Evolutionary conservation across 2,888 invertebrate species (phyloP), one percentile per base, ranked within the genome.

Genomic region (Polymixis lichenea): DNA sequence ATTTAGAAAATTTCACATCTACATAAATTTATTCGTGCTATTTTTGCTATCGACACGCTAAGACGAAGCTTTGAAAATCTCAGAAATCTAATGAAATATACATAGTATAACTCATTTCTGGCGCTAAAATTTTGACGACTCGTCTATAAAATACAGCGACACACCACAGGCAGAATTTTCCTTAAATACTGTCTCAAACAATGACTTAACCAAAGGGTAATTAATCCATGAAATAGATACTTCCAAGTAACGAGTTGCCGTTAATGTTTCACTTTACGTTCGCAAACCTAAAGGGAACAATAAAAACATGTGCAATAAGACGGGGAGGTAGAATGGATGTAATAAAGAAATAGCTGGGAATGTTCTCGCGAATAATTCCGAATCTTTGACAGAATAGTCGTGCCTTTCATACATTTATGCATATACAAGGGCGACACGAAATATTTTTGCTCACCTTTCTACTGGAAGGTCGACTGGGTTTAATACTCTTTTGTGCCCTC

Each of bases 331-430:
- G 90, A 92, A 93, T 92, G 91, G 90, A 90, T 91, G 92, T 93
- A 94, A 95, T 95, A 95, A 94, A 94, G 93, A 93, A 94, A 94
- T 93, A 92, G 91, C 94, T 92, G 80, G 84, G 87, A 90, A 87
- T 90, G 88, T 77, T 78, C 68, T 43, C 90, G 89, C 92, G 89
- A 93, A 94, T 94, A 93, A 93, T 93, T 92, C 90, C 88, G 89
- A 89, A 90, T 87, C 88, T 91, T 90, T 90, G 90, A 91, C 91
- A 83, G 75, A 77, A 80, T 77, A 81, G 72, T 77, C 78, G 87
- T 89, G 75, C 78, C 86, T 73, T 78, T 73, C 76, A 77, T 75
- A 83, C 74, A 78, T 80, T 81, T 80, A 82, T 77, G 79, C 77
- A 80, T 83, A 81, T 81, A 83, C 75, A 84, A 73, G 76, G 75